Conservation (phyloP, 1,140 invertebrate genomes). For the Drosophila eugracilis region DNA sequence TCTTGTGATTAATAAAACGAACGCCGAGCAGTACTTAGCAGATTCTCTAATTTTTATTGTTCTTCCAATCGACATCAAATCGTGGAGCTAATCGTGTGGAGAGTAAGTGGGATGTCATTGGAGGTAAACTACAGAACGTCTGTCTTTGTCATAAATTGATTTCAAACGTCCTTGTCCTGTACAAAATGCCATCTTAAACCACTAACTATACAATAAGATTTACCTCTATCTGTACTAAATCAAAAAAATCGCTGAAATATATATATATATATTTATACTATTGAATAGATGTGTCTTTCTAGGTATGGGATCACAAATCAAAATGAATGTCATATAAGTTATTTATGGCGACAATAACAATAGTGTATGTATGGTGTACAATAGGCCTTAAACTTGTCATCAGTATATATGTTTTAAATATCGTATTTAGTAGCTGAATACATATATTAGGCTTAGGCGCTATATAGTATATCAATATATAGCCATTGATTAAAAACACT, state of each 20-base stretch:
- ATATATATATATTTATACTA: slow-evolving; percentile 34
- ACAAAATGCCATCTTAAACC: slow-evolving; percentile 47
- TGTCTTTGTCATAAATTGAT: slow-evolving; percentile 3
- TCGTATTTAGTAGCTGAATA: slow-evolving; percentile 22
- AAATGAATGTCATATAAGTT: slow-evolving; percentile 20
- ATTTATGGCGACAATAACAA: slow-evolving; percentile 38
- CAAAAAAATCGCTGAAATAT: slow-evolving; percentile 63
- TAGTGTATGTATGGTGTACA: slow-evolving; percentile 42
- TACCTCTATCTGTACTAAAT: slow-evolving; percentile 11
- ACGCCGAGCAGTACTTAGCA: slow-evolving; percentile 20
- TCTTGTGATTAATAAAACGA: slow-evolving; percentile 1
- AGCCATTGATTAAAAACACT: slow-evolving; percentile 36
- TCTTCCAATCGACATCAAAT: slow-evolving; percentile 30
- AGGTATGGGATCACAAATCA: slow-evolving; percentile 22
- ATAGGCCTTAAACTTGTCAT: no score
- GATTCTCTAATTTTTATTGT: slow-evolving; percentile 49
- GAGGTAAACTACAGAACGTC: slow-evolving; percentile 12
- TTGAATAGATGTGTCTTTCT: slow-evolving; percentile 31
- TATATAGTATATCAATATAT: slow-evolving; percentile 47
- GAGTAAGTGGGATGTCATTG: slow-evolving; percentile 4
- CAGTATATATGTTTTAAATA: slow-evolving; percentile 19
- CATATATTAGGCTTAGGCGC: slow-evolving; percentile 32
- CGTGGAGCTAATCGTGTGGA: not conserved
- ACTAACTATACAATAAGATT: slow-evolving; percentile 23
- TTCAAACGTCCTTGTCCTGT: slow-evolving; percentile 38